These are phyloP conservation scores for Aphidius colemani DNA, from an alignment of 2,888 invertebrate species.

Conservation along the genomic window DNA sequence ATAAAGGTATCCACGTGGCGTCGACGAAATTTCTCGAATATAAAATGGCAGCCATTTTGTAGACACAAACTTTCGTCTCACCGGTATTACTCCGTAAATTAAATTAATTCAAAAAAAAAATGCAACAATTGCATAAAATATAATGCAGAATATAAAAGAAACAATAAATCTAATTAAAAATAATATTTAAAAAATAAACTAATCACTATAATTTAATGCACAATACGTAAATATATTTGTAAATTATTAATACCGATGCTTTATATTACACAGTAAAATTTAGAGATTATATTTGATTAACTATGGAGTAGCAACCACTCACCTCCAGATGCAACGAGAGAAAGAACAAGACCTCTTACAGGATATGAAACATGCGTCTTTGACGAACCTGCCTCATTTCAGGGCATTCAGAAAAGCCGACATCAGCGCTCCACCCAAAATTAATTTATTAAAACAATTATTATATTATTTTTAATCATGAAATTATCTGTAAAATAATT, in stretches of 20 bases:
- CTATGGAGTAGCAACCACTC: slow-evolving; percentile 52
- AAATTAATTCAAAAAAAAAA: slow-evolving; percentile 17
- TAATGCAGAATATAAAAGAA: no score
- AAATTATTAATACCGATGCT: slow-evolving; percentile 48
- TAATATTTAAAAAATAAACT: slow-evolving; percentile 40
- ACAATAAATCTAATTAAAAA: no score
- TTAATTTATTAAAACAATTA: no score
- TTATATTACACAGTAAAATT: slow-evolving; percentile 35
- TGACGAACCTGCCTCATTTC: slow-evolving; percentile 29
- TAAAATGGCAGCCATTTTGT: slow-evolving; percentile 55
- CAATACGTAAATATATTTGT: slow-evolving; percentile 41
- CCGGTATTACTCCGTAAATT: slow-evolving; percentile 27
- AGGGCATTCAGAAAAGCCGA: no score
- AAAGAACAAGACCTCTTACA: slow-evolving; percentile 53
- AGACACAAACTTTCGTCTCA: slow-evolving; percentile 36
- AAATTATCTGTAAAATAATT: no score
- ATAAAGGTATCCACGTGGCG: slow-evolving; percentile 50
- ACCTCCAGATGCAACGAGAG: slow-evolving; percentile 60
- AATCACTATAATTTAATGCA: slow-evolving; percentile 37
- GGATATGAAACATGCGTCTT: slow-evolving; percentile 56
- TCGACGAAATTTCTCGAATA: slow-evolving; percentile 48
- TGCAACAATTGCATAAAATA: slow-evolving; percentile 27
- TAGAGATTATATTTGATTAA: slow-evolving; percentile 47
- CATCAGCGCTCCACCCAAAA: no score
- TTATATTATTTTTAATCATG: no score